Conservation (phyloP, 1,140 invertebrate species). For the Cotesia chilonis region DNA sequence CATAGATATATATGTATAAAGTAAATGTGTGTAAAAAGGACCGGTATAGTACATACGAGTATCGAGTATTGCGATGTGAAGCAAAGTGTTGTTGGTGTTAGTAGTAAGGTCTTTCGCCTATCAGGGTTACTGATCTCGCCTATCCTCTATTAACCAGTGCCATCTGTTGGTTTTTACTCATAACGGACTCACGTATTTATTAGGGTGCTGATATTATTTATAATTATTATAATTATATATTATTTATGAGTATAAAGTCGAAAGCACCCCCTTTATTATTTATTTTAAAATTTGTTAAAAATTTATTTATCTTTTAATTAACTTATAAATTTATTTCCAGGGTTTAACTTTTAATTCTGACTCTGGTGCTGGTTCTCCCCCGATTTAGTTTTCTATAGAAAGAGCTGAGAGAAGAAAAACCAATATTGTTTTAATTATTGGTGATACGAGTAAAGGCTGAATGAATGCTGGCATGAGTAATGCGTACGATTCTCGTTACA, state of each 20-base stretch:
- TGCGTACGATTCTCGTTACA: constrained; percentile 22
- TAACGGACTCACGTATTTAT: constrained; percentile 35
- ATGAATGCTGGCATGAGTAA: constrained; percentile 27
- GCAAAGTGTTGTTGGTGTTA: constrained; percentile 3
- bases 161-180: constrained; percentile 54
- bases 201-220: neutral
- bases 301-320: neutral
- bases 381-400: constrained; percentile 2
- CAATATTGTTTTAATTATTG: neutral
- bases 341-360: too few relatives aligned
- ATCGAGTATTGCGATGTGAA: neutral
- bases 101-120: constrained; percentile 53
- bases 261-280: too few relatives aligned
- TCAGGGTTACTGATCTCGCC: constrained; percentile 57
- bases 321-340: too few relatives aligned
- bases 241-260: neutral
- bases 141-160: constrained; percentile 55
- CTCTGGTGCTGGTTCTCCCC: neutral
- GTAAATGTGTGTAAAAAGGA: constrained; percentile 11
- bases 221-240: neutral
- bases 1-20: neutral
- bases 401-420: neutral
- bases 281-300: neutral
- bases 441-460: constrained; percentile 6
- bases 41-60: neutral